Percentiles rank a stretch among this genome's conserved stretches.
phyloP scores from a whole-genome alignment of 2,888 invertebrate genomes.

The Branchellion lobata region DNA sequence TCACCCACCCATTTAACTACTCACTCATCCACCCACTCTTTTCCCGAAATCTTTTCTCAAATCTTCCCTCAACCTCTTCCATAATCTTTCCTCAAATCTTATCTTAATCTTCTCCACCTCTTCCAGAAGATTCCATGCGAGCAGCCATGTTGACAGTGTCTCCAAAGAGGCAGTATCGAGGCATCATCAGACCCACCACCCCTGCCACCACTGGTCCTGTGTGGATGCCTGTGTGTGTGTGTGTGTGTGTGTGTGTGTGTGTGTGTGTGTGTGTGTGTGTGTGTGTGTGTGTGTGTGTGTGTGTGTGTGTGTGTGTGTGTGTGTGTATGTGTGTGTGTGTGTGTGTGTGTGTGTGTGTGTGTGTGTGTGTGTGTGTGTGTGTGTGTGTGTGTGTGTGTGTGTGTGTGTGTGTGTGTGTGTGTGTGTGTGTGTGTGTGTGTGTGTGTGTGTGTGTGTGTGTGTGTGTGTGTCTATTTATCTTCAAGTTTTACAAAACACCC shows the following conservation, averaged over 20 bases:
- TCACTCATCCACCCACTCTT: too few species aligned
- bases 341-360: too few species aligned
- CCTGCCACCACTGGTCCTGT: slow-evolving; percentile 59
- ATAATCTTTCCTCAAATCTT: not conserved
- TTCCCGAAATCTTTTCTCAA: not conserved
- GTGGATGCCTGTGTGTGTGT: slow-evolving; percentile 51
- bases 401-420: too few species aligned
- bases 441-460: slow-evolving; percentile 14
- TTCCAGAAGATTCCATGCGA: slow-evolving; percentile 57
- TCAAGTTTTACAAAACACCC: too few species aligned
- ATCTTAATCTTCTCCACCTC: slow-evolving; percentile 51
- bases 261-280: slow-evolving; percentile 11
- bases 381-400: too few species aligned
- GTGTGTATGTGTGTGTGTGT: too few species aligned
- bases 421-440: slow-evolving; percentile 5
- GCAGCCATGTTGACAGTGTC: slow-evolving; percentile 55
- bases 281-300: too few species aligned
- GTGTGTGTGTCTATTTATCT: not conserved
- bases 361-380: too few species aligned
- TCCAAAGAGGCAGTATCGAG: slow-evolving; percentile 58
- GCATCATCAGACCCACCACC: slow-evolving; percentile 58
- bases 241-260: slow-evolving; percentile 8
- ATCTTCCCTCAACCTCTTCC: not conserved
- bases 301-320: too few species aligned
- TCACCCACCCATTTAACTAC: too few species aligned